A percentile compares a stretch with the other conserved stretches of the same genome.
Evolutionary conservation across 2,888 invertebrate genomes (phyloP).

Genomic region (Microchrysa polita): DNA sequence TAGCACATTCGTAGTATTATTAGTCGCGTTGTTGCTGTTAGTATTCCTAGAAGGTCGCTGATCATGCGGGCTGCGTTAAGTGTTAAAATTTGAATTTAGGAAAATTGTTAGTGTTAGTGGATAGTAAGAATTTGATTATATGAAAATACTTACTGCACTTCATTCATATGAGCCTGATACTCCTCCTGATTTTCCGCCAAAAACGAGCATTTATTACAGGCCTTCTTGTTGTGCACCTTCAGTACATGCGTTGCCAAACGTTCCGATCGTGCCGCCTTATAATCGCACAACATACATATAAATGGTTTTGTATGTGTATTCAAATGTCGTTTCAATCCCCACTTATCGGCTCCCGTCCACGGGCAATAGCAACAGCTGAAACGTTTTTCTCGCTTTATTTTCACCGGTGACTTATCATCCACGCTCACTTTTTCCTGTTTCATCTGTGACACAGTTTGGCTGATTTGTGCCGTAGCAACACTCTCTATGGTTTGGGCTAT

Average conservation of each 20-base stretch:
- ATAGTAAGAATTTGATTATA: not conserved
- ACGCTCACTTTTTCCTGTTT: constrained; percentile 61
- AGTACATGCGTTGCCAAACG: constrained; percentile 88
- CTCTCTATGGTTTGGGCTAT: constrained; percentile 64
- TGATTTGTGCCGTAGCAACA: constrained; percentile 62
- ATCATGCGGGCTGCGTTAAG: constrained; percentile 59
- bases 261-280: constrained; percentile 92
- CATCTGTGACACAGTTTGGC: constrained; percentile 54
- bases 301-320: constrained; percentile 94
- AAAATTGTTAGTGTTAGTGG: no score
- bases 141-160: constrained; percentile 73
- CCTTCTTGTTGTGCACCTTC: constrained; percentile 91
- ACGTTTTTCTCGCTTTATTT: constrained; percentile 72
- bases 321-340: constrained; percentile 91
- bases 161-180: constrained; percentile 80
- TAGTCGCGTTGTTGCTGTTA: constrained; percentile 54
- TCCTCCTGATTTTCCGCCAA: constrained; percentile 85
- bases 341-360: constrained; percentile 93
- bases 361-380: constrained; percentile 90
- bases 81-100: not conserved
- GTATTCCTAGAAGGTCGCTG: constrained; percentile 61
- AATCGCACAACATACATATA: constrained; percentile 89
- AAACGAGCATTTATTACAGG: constrained; percentile 88
- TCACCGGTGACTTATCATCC: constrained; percentile 58
- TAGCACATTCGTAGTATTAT: constrained; percentile 55